Evolutionary conservation across 2,113 vertebrate genomes (phyloP).

Genomic region (Vimba vimba): DNA sequence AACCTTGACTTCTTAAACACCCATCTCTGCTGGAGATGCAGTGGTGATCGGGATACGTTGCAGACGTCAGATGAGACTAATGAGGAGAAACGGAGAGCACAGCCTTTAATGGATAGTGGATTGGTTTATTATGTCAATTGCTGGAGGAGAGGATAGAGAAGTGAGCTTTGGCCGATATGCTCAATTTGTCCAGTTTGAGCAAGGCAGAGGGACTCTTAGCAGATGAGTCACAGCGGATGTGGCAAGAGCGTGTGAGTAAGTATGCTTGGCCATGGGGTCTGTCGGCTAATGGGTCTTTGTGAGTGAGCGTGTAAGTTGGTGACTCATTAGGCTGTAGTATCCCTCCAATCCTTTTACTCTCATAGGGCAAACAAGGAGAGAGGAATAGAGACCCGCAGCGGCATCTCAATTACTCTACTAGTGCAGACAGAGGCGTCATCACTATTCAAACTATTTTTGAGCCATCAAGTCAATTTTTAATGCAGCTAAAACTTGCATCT

Average conservation of each 20-base stretch:
- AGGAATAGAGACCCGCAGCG: conserved; percentile 33
- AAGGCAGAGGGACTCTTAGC: conserved; percentile 35
- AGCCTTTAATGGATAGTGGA: conserved; percentile 27
- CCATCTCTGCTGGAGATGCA: not conserved
- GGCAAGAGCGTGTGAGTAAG: conserved; percentile 45
- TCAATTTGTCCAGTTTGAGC: conserved; percentile 48
- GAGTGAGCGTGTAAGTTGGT: conserved; percentile 33
- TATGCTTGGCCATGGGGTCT: conserved; percentile 45
- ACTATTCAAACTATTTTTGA: conserved; percentile 16
- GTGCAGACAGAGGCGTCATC: conserved; percentile 19
- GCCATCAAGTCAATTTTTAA: not conserved
- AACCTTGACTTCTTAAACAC: not conserved
- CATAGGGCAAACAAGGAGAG: conserved; percentile 44
- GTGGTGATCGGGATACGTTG: not conserved
- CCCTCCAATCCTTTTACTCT: conserved; percentile 23
- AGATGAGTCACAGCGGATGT: conserved; percentile 57
- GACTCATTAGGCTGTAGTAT: conserved; percentile 50
- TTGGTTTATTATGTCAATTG: conserved; percentile 28
- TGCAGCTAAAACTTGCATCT: not conserved
- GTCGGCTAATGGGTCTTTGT: conserved; percentile 37
- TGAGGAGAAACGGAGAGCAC: conserved; percentile 39
- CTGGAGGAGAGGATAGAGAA: conserved; percentile 30
- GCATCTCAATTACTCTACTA: conserved; percentile 50
- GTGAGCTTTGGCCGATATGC: conserved; percentile 44
- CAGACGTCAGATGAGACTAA: conserved; percentile 41